Evolutionary conservation across 2,888 invertebrate genomes (phyloP).

Genomic region (Eumacrocentrus americanus): DNA sequence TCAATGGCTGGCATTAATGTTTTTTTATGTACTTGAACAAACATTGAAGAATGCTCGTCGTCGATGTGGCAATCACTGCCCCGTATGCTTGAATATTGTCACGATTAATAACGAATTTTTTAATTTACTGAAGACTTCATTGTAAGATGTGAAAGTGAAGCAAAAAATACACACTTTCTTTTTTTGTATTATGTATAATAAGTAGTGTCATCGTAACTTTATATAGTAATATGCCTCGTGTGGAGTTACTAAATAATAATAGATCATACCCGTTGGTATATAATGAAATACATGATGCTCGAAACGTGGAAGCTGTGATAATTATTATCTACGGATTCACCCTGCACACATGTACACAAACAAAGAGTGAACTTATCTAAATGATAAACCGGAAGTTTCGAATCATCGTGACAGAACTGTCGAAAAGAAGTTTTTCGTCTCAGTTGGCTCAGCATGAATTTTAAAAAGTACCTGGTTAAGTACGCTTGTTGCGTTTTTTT

Average conservation of each 20-base stretch:
- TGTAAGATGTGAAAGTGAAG: too few relatives aligned
- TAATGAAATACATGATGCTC: conserved; percentile 32
- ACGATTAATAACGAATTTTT: too few relatives aligned
- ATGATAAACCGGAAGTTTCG: conserved; percentile 23
- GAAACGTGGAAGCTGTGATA: conserved; percentile 20
- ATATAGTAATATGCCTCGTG: neutral
- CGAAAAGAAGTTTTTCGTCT: neutral
- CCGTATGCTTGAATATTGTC: neutral
- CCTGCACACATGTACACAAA: neutral
- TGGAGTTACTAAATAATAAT: conserved; percentile 8
- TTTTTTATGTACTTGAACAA: conserved; percentile 31
- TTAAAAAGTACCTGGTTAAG: conserved; percentile 39
- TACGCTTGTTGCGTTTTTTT: conserved; percentile 33
- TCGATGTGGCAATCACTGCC: conserved; percentile 28
- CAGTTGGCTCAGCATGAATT: conserved; percentile 32
- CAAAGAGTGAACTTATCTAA: neutral
- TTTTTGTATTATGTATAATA: too few relatives aligned
- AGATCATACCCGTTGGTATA: conserved; percentile 21
- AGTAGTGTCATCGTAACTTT: too few relatives aligned
- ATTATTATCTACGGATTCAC: conserved; percentile 32
- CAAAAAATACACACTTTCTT: too few relatives aligned
- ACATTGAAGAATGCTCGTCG: conserved; percentile 6
- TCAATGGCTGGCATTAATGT: neutral
- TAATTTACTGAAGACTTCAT: too few relatives aligned
- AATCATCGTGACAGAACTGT: conserved; percentile 26